A percentile compares a stretch with the other conserved stretches of the same genome.
Evolutionary conservation across 2,797 vertebrate species (phyloP).

Genomic region (Pantherophis alleghaniensis): DNA sequence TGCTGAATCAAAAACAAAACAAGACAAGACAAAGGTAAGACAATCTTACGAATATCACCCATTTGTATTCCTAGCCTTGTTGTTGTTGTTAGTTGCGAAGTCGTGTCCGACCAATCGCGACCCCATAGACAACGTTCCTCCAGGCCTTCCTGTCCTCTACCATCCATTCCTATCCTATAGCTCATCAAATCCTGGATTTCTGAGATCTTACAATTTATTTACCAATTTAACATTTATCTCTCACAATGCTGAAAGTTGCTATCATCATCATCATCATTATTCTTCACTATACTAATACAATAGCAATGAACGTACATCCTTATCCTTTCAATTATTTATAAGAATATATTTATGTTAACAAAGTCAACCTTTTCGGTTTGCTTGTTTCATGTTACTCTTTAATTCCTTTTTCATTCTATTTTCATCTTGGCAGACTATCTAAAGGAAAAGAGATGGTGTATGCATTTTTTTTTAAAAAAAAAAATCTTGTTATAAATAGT

Average conservation of each 20-base stretch:
- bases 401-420: background rate
- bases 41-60: background rate
- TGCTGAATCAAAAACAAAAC: background rate
- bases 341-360: background rate
- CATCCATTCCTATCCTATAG: background rate
- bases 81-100: too few species aligned
- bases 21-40: background rate
- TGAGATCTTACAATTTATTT: background rate
- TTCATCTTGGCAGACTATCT: background rate
- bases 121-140: too few species aligned
- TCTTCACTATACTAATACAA: background rate
- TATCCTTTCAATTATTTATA: background rate
- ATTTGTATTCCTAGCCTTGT: background rate
- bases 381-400: background rate
- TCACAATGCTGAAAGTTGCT: background rate
- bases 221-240: background rate
- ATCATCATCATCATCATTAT: background rate
- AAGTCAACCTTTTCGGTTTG: background rate
- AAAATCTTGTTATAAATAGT: background rate
- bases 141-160: too few species aligned
- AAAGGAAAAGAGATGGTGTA: background rate
- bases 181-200: background rate
- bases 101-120: too few species aligned
- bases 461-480: background rate
- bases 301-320: background rate